phyloP scores from a whole-genome alignment of 2,888 invertebrate genomes.

The Drosophila merina region DNA sequence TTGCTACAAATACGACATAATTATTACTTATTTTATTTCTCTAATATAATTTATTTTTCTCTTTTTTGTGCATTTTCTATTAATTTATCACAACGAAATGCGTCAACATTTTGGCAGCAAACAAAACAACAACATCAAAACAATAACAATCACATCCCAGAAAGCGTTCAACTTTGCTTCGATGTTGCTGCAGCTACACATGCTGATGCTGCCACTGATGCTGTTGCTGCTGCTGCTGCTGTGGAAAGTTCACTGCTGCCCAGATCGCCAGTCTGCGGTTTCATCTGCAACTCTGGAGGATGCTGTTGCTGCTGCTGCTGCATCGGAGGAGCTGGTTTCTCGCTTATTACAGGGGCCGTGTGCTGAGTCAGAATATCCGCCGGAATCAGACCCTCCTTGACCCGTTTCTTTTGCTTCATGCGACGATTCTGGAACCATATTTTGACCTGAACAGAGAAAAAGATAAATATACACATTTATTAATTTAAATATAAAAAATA shows the following conservation, averaged over 20 bases:
- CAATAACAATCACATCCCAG: constrained; percentile 27
- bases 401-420: constrained; percentile 99
- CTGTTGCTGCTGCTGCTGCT: constrained; percentile 23
- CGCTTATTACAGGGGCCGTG: constrained; percentile 50
- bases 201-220: constrained; percentile 34
- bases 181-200: constrained; percentile 29
- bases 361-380: constrained; percentile 85
- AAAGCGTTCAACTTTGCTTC: constrained; percentile 66
- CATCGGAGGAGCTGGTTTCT: constrained; percentile 57
- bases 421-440: constrained; percentile 99
- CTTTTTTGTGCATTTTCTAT: constrained; percentile 47
- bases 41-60: constrained; percentile 35
- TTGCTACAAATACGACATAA: constrained; percentile 53
- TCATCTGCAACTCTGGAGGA: constrained; percentile 52
- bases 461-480: not conserved
- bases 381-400: constrained; percentile 95
- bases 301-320: constrained; percentile 53
- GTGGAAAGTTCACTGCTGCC: constrained; percentile 55
- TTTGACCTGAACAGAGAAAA: constrained; percentile 87
- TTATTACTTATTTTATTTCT: constrained; percentile 32
- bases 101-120: constrained; percentile 72
- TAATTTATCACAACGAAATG: constrained; percentile 82
- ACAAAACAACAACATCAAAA: constrained; percentile 32
- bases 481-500: not conserved
- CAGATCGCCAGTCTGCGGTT: constrained; percentile 51